phyloP scores from a whole-genome alignment of 1,140 invertebrate species.

The Drosophila repleta region DNA sequence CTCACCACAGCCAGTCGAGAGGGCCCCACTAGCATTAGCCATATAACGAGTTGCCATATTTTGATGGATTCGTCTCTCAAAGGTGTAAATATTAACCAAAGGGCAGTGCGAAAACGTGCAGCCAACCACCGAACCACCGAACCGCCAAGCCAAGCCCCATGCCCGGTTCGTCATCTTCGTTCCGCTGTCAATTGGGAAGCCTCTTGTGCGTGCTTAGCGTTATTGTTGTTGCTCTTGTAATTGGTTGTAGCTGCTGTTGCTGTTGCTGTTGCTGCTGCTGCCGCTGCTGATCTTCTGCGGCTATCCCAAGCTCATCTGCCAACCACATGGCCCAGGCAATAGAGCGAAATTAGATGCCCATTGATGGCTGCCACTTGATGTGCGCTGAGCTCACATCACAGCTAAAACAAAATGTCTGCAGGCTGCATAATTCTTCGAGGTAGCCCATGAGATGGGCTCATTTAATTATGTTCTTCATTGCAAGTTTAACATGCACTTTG shows the following conservation, averaged over 20 bases:
- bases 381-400: not conserved
- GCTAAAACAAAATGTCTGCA: not conserved
- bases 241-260: constrained; percentile 21
- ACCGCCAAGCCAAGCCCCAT: not conserved
- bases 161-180: constrained; percentile 7
- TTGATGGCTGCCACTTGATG: constrained; percentile 8
- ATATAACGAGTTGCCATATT: constrained; percentile 76
- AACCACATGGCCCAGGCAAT: constrained; percentile 1
- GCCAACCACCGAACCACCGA: constrained; percentile 16
- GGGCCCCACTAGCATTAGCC: constrained; percentile 34
- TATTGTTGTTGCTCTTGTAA: constrained; percentile 24
- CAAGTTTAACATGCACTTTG: not conserved
- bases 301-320: not conserved
- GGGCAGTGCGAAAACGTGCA: constrained; percentile 73
- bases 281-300: constrained; percentile 36
- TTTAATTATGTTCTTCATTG: not conserved
- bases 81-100: constrained; percentile 80
- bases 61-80: constrained; percentile 73
- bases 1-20: not conserved
- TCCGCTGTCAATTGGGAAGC: constrained; percentile 19
- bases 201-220: constrained; percentile 14
- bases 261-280: constrained; percentile 23
- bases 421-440: not conserved
- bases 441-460: not conserved
- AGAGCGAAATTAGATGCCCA: constrained; percentile 23